Percentiles rank a stretch among this genome's conserved stretches.
Conservation (phyloP, 2,888 invertebrate genomes). For the Choreutis nemorana region DNA sequence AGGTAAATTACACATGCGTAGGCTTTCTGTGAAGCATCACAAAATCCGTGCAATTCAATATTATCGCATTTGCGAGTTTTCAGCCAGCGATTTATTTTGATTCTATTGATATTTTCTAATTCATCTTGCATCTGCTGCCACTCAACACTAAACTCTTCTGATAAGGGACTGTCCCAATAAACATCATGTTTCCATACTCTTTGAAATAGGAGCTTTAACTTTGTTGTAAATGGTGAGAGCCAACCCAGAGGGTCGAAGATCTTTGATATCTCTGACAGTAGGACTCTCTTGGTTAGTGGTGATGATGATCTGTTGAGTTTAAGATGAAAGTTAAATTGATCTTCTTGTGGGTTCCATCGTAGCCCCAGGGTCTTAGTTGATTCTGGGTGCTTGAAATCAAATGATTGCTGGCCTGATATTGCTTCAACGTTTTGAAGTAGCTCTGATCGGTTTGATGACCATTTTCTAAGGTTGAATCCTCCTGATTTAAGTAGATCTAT, state of each 20-base stretch:
- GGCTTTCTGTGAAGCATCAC: no score
- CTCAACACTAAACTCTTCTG: no score
- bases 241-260: conserved; percentile 1
- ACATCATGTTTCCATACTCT: no score
- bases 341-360: not conserved
- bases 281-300: not conserved
- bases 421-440: not conserved
- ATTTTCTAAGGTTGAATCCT: conserved; percentile 10
- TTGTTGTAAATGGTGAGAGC: conserved; percentile 1
- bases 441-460: conserved; percentile 6
- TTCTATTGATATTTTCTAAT: no score
- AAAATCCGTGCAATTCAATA: no score
- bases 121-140: no score
- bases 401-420: no score
- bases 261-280: conserved; percentile 1
- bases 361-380: conserved; percentile 1
- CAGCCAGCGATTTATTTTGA: no score
- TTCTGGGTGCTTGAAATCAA: not conserved
- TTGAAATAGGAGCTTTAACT: not conserved
- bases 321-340: no score
- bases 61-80: no score
- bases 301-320: not conserved
- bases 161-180: no score
- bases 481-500: conserved; percentile 7
- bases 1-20: no score